These are phyloP conservation scores for Arizona elegans DNA, from an alignment of 2,113 vertebrate species.

Conservation along the genomic window DNA sequence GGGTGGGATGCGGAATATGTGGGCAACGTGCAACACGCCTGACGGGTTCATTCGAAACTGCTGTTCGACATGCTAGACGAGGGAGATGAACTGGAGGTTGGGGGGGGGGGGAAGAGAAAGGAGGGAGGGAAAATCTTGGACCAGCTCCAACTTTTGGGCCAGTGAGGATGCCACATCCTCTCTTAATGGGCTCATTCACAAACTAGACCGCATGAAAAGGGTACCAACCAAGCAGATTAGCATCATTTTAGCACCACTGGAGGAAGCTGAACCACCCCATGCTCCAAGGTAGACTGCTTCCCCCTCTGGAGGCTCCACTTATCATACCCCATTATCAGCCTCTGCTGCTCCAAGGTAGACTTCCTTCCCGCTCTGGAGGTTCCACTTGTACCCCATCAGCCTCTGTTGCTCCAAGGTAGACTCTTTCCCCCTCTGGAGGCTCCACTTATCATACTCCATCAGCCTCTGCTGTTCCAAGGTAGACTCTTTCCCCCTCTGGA, in stretches of 20 bases:
- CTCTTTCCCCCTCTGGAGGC: no score
- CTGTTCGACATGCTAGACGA: not conserved
- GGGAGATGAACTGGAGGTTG: not conserved
- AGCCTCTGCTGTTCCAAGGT: no score
- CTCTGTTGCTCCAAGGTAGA: not conserved
- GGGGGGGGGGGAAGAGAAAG: accelerated
- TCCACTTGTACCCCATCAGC: no score
- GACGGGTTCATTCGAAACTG: not conserved
- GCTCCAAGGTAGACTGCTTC: no score
- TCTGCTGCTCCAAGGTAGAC: no score
- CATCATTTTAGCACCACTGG: not conserved
- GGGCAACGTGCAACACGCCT: not conserved
- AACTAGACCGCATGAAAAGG: not conserved
- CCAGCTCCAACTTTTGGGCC: not conserved
- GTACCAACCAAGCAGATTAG: not conserved
- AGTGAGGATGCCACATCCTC: no score
- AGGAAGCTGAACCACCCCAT: not conserved
- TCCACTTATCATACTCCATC: no score
- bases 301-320: no score
- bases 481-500: no score
- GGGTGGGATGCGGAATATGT: not conserved
- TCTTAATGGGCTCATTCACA: not conserved
- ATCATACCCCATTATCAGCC: no score
- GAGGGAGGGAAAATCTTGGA: accelerated
- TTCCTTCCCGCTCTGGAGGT: no score